Conservation (phyloP, 2,113 vertebrate genomes). For the Notothenia rossii region DNA sequence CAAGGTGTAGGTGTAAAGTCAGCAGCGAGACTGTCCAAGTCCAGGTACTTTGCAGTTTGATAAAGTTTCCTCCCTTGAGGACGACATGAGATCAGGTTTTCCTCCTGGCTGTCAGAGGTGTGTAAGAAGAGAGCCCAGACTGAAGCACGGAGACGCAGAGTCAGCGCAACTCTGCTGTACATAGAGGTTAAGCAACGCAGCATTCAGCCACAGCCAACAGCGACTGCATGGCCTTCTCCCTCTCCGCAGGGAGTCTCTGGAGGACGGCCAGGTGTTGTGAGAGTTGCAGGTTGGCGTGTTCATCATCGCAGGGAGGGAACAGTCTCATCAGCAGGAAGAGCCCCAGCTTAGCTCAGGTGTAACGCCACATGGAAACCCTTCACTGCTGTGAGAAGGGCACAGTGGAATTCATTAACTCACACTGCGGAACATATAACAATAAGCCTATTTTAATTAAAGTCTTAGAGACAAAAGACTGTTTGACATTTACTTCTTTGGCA, state of each 20-base stretch:
- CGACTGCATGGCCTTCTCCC: conserved; percentile 18
- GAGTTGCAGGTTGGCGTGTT: conserved; percentile 1
- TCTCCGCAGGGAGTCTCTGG: conserved; percentile 18
- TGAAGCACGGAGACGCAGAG: conserved; percentile 7
- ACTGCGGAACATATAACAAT: background rate
- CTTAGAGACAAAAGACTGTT: background rate
- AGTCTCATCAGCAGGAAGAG: conserved; percentile 37
- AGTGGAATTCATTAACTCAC: conserved; percentile 34
- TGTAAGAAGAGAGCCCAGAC: conserved; percentile 6
- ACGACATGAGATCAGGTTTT: background rate
- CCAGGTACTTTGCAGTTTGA: conserved; percentile 6
- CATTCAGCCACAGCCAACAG: conserved; percentile 6
- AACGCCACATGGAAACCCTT: conserved; percentile 37
- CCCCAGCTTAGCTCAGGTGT: conserved; percentile 32
- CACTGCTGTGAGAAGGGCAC: conserved; percentile 66
- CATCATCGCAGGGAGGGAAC: conserved; percentile 26
- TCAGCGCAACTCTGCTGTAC: background rate
- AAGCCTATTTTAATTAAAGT: conserved; percentile 3
- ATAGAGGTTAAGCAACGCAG: background rate
- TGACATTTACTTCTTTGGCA: background rate
- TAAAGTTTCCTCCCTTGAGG: conserved; percentile 1
- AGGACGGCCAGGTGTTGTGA: conserved; percentile 30
- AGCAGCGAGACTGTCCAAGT: background rate
- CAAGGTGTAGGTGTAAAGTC: background rate
- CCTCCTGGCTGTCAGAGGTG: conserved; percentile 1